A percentile compares a stretch with the other conserved stretches of the same genome.
Conservation (phyloP, 2,113 vertebrate genomes). For the Cyanoderma ruficeps region DNA sequence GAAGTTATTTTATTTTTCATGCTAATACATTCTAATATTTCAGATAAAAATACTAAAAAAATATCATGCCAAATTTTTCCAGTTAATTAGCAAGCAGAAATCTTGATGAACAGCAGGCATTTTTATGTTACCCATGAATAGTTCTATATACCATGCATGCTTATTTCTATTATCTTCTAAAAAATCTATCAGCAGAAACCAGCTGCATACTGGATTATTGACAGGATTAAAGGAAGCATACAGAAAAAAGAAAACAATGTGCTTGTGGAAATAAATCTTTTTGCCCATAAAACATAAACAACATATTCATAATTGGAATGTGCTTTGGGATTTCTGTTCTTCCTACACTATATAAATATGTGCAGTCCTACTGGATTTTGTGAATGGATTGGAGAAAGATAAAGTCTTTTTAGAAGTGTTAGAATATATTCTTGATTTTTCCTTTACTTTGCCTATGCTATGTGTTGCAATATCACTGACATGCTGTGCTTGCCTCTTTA, state of each 20-base stretch:
- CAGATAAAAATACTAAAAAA: not conserved
- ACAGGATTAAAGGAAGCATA: slow-evolving; percentile 46
- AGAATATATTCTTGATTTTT: not conserved
- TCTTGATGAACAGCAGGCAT: slow-evolving; percentile 46
- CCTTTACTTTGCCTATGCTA: not conserved
- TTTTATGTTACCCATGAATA: slow-evolving; percentile 43
- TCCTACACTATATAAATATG: not conserved
- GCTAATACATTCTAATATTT: not conserved
- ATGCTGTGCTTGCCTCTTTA: not conserved
- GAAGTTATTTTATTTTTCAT: not conserved
- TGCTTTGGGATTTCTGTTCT: slow-evolving; percentile 28
- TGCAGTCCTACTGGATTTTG: not conserved
- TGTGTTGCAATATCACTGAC: not conserved
- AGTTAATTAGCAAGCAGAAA: slow-evolving; percentile 52
- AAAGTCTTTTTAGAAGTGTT: not conserved
- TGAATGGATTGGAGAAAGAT: not conserved
- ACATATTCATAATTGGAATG: slow-evolving; percentile 38
- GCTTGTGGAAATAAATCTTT: slow-evolving; percentile 34
- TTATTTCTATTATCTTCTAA: slow-evolving; percentile 53
- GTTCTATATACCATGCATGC: not conserved
- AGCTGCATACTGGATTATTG: slow-evolving; percentile 43
- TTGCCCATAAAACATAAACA: slow-evolving; percentile 49
- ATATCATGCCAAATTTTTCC: not conserved
- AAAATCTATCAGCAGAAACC: slow-evolving; percentile 42
- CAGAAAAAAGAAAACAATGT: slow-evolving; percentile 56